A percentile compares a stretch with the other conserved stretches of the same genome.
phyloP scores from a whole-genome alignment of 2,888 invertebrate genomes.

The Vesta saturnalis region DNA sequence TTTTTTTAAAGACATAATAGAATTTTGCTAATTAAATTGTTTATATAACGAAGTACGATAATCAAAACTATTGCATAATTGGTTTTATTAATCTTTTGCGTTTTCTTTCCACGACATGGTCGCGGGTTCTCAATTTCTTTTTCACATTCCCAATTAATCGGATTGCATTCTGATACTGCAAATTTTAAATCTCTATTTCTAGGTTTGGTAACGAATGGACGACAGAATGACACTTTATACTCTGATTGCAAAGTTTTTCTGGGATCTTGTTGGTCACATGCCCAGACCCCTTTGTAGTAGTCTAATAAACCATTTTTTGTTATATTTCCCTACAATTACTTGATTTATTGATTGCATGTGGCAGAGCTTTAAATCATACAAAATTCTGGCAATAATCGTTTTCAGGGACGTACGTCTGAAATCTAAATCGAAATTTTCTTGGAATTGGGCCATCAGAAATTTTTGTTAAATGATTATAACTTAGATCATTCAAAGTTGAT shows the following conservation, averaged over 20 bases:
- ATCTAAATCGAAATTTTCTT: constrained; percentile 15
- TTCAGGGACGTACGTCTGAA: constrained; percentile 23
- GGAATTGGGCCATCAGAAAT: constrained; percentile 19
- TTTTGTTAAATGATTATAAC: constrained; percentile 22
- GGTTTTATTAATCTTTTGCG: too few relatives aligned
- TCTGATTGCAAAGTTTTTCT: constrained; percentile 17
- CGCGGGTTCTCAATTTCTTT: too few relatives aligned
- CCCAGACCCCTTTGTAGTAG: constrained; percentile 22
- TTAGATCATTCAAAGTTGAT: constrained; percentile 28
- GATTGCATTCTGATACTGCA: constrained; percentile 24
- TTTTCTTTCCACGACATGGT: too few relatives aligned
- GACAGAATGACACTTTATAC: constrained; percentile 22
- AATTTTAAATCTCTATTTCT: not conserved
- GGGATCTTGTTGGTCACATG: constrained; percentile 20
- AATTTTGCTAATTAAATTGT: too few relatives aligned
- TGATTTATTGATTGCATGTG: not conserved
- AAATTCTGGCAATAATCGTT: constrained; percentile 29
- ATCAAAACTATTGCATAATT: too few relatives aligned
- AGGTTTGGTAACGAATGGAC: not conserved
- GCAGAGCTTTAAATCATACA: constrained; percentile 6
- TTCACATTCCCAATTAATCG: constrained; percentile 33
- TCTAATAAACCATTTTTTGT: constrained; percentile 18
- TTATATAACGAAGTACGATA: too few relatives aligned
- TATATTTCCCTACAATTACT: constrained; percentile 23
- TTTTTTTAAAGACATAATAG: too few relatives aligned